Base-by-base conservation (phyloP, 1,140 invertebrate genomes). In the Cyclargus thomasi region DNA sequence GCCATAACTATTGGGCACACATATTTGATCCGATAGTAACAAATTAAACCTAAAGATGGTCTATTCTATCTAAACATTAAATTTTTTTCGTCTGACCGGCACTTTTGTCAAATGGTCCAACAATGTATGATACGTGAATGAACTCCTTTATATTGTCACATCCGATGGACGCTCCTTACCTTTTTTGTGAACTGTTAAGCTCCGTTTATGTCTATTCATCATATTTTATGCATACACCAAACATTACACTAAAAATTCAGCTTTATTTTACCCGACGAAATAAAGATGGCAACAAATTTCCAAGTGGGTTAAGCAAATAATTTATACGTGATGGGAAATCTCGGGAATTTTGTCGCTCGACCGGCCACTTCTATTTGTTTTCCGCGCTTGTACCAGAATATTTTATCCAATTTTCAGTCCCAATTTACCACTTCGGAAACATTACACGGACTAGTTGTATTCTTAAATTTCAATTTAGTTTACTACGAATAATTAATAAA, bases 241-340 rank as follows among this genome's bases (percentile, higher is more conserved):
- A 29, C 5, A 29, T 16, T 2, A 11, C 8, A 47, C 2, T 47
- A 47, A 47, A 8, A 47, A 47, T 47, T 16, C 39, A 14, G 8
- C 14, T 16, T 14, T 16, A 2, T 47, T 47, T 47, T 1, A 11
- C 39, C 11, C 39, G 11, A 47, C 11, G 14, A 47, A 47, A 47
- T 47, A 47, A 47, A 47, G 39, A 47, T 47, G 14, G 39, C 39
- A 47, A 47, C 39, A 47, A 47, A 47, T 47, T 65, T 47, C 23
- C 39, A 53, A 65, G 64, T 16, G 53, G 53, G 36, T 65, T 65
- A 65, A 65, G 53, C 39, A 65, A 65, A 65, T 53, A 21, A 47
- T 47, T 47, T 47, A 21, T 65, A 65, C 64, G 64, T 55, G 64
- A 39, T 64, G 20, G 18, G 63, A 64, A 64, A 64, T 53, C 63